Conservation (phyloP, 1,140 invertebrate species). For the Orchestia grillus region DNA sequence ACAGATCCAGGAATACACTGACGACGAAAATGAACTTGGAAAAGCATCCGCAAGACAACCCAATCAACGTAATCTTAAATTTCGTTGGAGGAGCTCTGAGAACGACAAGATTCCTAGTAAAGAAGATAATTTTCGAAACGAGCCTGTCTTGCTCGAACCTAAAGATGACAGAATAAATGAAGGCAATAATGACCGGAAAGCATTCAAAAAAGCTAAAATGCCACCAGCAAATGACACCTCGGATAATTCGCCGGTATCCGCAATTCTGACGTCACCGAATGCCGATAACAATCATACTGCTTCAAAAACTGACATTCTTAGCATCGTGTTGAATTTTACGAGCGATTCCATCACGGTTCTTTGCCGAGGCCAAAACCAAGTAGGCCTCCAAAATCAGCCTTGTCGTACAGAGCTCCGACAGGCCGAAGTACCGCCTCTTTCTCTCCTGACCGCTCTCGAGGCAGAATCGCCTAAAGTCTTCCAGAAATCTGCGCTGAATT, state of each 20-base stretch:
- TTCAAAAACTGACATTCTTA: background rate
- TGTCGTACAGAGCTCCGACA: constrained; percentile 36
- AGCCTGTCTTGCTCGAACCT: background rate
- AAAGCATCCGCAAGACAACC: background rate
- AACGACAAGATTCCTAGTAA: no score
- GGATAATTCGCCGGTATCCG: background rate
- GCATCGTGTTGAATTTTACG: constrained; percentile 32
- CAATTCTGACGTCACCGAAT: background rate
- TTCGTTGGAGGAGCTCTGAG: background rate
- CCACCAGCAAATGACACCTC: background rate
- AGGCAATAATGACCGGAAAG: background rate
- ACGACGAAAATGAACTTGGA: background rate
- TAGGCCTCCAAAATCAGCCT: background rate
- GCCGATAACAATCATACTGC: background rate
- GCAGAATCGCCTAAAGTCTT: background rate
- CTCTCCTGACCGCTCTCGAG: background rate
- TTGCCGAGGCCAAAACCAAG: background rate
- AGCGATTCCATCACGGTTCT: constrained; percentile 33
- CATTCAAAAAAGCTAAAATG: background rate
- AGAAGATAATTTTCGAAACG: background rate
- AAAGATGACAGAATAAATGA: background rate
- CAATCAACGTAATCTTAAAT: background rate
- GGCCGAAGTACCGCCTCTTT: constrained; percentile 31
- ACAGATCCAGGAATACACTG: background rate
- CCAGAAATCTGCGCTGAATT: constrained; percentile 2